Percentiles rank a stretch among this genome's conserved stretches.
Conservation (phyloP, 2,888 invertebrate genomes). For the Calliopum simillimum region DNA sequence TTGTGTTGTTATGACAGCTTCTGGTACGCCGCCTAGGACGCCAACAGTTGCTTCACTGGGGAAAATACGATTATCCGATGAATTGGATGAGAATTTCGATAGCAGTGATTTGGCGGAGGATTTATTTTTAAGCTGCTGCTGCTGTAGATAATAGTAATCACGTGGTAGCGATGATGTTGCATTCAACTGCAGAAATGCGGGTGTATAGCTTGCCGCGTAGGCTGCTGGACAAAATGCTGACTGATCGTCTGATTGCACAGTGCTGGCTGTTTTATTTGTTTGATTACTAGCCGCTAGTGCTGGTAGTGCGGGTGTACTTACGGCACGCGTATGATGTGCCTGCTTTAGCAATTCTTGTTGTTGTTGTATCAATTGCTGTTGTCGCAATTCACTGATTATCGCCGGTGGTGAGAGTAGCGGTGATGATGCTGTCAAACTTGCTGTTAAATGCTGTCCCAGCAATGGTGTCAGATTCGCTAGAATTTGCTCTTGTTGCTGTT, state of each 20-base stretch:
- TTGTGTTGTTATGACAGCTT: conserved; percentile 58
- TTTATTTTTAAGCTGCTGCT: conserved; percentile 63
- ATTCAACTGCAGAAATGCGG: conserved; percentile 39
- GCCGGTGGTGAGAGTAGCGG: conserved; percentile 37
- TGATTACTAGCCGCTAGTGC: not conserved
- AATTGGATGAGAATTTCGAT: conserved; percentile 61
- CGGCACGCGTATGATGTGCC: conserved; percentile 43
- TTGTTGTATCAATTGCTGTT: conserved; percentile 39
- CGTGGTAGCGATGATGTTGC: conserved; percentile 58
- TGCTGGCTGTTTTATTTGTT: not conserved
- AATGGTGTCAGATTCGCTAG: conserved; percentile 60
- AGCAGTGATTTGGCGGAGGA: conserved; percentile 59
- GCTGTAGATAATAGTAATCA: conserved; percentile 64
- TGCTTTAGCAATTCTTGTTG: conserved; percentile 33
- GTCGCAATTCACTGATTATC: conserved; percentile 59
- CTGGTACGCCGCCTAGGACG: conserved; percentile 52
- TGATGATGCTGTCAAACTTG: conserved; percentile 57
- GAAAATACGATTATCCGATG: conserved; percentile 63
- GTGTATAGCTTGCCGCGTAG: conserved; percentile 44
- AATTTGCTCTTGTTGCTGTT: conserved; percentile 65
- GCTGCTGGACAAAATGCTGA: conserved; percentile 37
- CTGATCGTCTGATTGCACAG: not conserved
- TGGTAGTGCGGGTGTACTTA: conserved; percentile 44
- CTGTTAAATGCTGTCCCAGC: conserved; percentile 59
- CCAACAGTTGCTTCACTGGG: conserved; percentile 53